phyloP scores from a whole-genome alignment of 2,113 vertebrate species.

The Emydura subglobosa region DNA sequence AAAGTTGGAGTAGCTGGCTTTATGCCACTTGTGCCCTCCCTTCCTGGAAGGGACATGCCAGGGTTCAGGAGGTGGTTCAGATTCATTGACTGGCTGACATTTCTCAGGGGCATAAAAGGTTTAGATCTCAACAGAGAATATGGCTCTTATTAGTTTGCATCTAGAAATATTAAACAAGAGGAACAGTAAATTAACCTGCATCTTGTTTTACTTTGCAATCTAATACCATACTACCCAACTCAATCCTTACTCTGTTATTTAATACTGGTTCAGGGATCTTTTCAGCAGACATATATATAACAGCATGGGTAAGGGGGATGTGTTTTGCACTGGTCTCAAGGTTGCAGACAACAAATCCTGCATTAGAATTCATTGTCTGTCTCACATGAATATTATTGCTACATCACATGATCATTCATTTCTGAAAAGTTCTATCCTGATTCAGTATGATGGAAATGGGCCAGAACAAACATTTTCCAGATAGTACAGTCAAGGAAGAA shows the following conservation, averaged over 20 bases:
- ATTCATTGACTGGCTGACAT: not conserved
- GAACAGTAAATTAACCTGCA: conserved; percentile 56
- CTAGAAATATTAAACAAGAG: not conserved
- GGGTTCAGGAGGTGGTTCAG: not conserved
- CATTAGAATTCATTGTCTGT: not conserved
- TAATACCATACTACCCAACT: not conserved
- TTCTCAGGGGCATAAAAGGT: conserved; percentile 43
- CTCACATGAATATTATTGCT: not conserved
- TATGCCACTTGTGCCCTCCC: not conserved
- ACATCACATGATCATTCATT: not conserved
- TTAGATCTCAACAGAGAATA: conserved; percentile 58
- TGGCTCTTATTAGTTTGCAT: conserved; percentile 64
- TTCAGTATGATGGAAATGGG: not conserved
- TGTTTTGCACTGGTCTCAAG: not conserved
- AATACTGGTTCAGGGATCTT: not conserved
- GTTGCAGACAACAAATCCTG: not conserved
- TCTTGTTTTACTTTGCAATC: conserved; percentile 32
- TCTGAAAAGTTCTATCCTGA: not conserved
- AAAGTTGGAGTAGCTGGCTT: not conserved
- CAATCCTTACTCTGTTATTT: not conserved
- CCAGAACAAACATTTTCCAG: not conserved
- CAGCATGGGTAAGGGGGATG: not conserved
- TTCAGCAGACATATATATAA: not conserved
- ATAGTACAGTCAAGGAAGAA: not conserved
- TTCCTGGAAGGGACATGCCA: fast-evolving